Evolutionary conservation across 1,140 invertebrate genomes (phyloP), one percentile per base, ranked within the genome.

Genomic region (Tetramorium parvispinum): DNA sequence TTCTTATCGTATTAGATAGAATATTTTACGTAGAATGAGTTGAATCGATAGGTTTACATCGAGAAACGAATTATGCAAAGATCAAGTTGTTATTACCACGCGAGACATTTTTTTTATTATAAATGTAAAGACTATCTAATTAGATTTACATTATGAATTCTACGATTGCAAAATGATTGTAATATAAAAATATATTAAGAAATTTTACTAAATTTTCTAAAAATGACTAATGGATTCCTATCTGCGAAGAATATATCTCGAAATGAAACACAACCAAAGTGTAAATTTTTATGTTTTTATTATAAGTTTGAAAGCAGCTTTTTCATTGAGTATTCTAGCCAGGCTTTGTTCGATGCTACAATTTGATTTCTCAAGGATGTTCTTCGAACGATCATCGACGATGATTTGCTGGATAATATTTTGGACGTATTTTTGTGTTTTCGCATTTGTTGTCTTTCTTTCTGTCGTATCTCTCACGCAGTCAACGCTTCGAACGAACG

Each of bases 231-330:
- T 32, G 32, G 4, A 32, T 32, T 32, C 32, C 0, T 32, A 32
- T 32, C 3, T 32, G 32, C 3, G 32, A 53, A 24, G 4, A 70
- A 70, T 27, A 24, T 55, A 51, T 81, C 71, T n/a, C 13, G 21
- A 73, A 82, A 73, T 57, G 21, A 82, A 27, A 59, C 3, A 82
- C 68, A 66, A 21, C 11, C 10, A 8, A 40, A 49, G n/a, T 32
- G 32, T 68, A 57, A 82, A 57, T 90, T 88, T 88, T 82, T 82
- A 83, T 83, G 32, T 91, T 91, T 92, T 92, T 91, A 92, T 92
- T 91, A 92, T 89, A 92, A 92, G 91, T 91, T 89, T 90, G 88
- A 91, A 92, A 91, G 91, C 91, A 92, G 89, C 85, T 82, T 88
- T 90, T 86, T 85, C 85, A 87, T 88, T 91, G 91, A 91, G 91